Evolutionary conservation across 1,140 invertebrate species (phyloP).

Genomic region (Brachionus rubens): DNA sequence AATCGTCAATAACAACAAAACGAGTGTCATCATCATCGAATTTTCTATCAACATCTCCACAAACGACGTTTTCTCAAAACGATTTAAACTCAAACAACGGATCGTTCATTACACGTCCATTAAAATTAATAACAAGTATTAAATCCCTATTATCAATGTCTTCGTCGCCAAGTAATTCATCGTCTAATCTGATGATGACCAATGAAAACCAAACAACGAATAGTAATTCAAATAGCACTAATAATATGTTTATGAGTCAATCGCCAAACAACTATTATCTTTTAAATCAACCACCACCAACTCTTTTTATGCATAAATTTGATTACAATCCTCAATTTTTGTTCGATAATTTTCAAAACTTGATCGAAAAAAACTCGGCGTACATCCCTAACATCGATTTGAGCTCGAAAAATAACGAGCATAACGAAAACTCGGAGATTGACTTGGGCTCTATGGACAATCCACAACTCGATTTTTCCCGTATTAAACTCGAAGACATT

Average conservation of each 20-base stretch:
- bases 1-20: no score
- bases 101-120: neutral
- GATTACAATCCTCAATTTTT: constrained; percentile 25
- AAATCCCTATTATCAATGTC: neutral
- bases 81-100: neutral
- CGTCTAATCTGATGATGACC: neutral
- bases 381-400: neutral
- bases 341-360: constrained; percentile 25
- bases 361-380: constrained; percentile 26
- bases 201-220: neutral
- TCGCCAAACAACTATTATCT: constrained; percentile 11
- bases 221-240: neutral
- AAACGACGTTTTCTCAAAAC: neutral
- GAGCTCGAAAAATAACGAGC: neutral
- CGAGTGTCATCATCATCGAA: neutral
- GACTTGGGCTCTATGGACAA: neutral
- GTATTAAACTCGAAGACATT: constrained; percentile 42
- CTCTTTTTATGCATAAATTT: constrained; percentile 25
- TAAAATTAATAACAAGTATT: constrained; percentile 9
- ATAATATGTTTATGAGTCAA: neutral
- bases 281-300: constrained; percentile 9
- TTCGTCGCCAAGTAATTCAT: neutral
- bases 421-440: neutral
- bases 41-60: constrained; percentile 16
- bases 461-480: neutral